phyloP scores from a whole-genome alignment of 2,113 vertebrate genomes.

The Puffinus mauretanicus region DNA sequence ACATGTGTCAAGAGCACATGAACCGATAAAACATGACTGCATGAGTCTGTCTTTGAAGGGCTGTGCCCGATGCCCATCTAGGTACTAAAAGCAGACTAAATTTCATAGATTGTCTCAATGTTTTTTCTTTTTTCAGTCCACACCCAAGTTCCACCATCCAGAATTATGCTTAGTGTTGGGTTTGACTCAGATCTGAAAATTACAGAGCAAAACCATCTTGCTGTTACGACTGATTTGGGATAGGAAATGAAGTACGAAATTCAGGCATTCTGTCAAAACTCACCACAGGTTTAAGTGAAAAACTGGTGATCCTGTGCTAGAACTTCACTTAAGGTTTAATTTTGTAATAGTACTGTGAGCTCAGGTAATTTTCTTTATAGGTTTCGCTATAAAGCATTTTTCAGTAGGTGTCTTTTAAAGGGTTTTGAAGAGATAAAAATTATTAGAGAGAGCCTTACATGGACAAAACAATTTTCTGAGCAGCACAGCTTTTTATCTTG shows the following conservation, averaged over 20 bases:
- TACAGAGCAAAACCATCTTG: not conserved
- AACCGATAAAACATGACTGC: not conserved
- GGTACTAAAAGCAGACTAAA: not conserved
- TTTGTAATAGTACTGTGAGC: not conserved
- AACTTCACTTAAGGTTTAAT: not conserved
- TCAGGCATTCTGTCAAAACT: not conserved
- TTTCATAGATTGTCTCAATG: not conserved
- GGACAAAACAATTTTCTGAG: not conserved
- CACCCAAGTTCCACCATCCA: not conserved
- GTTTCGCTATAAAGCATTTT: not conserved
- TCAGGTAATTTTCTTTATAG: not conserved
- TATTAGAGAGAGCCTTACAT: not conserved
- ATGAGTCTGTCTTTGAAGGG: not conserved
- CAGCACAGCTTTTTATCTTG: not conserved
- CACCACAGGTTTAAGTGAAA: not conserved
- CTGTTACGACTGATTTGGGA: not conserved
- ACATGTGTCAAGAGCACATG: fast-evolving
- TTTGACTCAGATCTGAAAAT: not conserved
- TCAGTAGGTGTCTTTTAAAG: not conserved
- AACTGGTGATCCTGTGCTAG: constrained; percentile 11
- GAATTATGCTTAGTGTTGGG: not conserved
- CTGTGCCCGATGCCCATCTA: not conserved
- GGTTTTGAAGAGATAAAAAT: not conserved
- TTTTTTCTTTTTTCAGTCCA: not conserved
- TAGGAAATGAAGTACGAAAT: not conserved